Evolutionary conservation across 2,113 vertebrate species (phyloP), one percentile per base, ranked within the genome.

Genomic region (Anthoscopus minutus): DNA sequence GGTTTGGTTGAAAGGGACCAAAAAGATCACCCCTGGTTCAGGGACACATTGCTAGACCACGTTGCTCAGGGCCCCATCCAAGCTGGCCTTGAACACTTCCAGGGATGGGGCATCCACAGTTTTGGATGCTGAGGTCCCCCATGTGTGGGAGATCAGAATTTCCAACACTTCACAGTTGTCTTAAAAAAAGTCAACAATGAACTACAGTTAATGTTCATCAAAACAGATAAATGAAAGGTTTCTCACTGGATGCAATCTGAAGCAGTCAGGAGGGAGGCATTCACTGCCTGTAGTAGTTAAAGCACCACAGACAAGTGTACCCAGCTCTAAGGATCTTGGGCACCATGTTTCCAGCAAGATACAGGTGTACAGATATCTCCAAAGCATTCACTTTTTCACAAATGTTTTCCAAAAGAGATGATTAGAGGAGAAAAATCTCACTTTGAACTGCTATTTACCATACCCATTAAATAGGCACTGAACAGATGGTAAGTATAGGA

Each of bases 401-500:
- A 71, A 69, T 10, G 2, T 66, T 77, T 96, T 92, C n/a, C 28
- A 65, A 78, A 94, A 37, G 23, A 81, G 35, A 86, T 83, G 56
- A 90, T 94, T 89, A 92, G 56, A 89, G n/a, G n/a, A 94, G 73
- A 89, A 90, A 89, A 93, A 78, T 13, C 24, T 61, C 38, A 5
- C 33, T 88, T 62, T 92, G 64, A 91, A 92, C 42, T 89, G 64
- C 31, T 85, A 89, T 97, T 97, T 97, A 93, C 76, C 79, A 85
- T 82, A 71, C n/a, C 30, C n/a, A 22, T 76, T 85, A 92, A 44
- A 91, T 53, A 88, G 89, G 71, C 64, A 69, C 60, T 53, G 76
- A 97, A 77, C 90, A 97, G 94, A 97, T 96, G 96, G 93, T 40
- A 57, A 38, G 31, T 21, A 33, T 31, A 94, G 42, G 64, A 73